Conservation (phyloP, 2,797 vertebrate species). For the Acomys russatus region DNA sequence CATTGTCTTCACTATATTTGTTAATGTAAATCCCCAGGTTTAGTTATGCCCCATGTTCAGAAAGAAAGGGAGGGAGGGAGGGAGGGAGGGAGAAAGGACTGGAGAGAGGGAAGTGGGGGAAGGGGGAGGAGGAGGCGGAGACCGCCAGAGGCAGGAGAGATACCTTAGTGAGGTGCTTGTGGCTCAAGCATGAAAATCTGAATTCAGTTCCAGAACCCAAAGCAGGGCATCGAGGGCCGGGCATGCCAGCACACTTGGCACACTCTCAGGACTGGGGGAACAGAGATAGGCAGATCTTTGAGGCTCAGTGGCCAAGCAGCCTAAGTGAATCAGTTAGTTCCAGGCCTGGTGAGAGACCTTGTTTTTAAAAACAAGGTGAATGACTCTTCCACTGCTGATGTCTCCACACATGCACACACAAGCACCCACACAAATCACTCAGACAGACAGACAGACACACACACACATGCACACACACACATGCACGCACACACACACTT, state of each 20-base stretch:
- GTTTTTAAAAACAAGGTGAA: not conserved
- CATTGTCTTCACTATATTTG: not conserved
- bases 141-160: not conserved
- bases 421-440: not conserved
- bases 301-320: not conserved
- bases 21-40: not conserved
- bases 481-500: not conserved
- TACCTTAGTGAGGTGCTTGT: not conserved
- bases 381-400: too few species aligned
- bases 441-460: not conserved
- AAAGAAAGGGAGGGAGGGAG: not conserved
- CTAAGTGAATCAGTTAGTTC: not conserved
- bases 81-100: too few species aligned
- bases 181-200: not conserved
- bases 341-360: not conserved
- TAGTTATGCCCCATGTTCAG: not conserved
- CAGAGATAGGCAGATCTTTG: not conserved
- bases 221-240: not conserved
- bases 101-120: too few species aligned
- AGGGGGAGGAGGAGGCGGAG: too few species aligned
- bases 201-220: not conserved
- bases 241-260: not conserved
- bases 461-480: not conserved
- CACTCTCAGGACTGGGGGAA: too few species aligned
- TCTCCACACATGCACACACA: not conserved